Conservation (phyloP, 2,888 invertebrate species). For the Polyommatus icarus region DNA sequence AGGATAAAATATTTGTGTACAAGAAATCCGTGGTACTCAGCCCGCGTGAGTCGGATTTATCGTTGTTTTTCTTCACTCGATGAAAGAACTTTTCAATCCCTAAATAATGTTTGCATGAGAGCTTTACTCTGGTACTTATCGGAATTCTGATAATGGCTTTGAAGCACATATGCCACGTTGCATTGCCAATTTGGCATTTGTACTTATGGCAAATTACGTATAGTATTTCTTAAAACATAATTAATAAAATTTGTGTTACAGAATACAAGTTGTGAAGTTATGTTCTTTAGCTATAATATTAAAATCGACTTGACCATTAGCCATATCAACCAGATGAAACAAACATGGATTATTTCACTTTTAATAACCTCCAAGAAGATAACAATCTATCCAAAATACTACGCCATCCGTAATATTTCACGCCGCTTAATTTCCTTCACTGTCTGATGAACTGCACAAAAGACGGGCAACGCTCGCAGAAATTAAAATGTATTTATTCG, state of each 20-base stretch:
- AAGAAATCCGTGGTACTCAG: slow-evolving; percentile 45
- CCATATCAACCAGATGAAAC: no score
- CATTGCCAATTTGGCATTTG: background rate
- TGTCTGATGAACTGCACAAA: slow-evolving; percentile 68
- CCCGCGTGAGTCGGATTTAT: slow-evolving; percentile 70
- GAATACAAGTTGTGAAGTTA: no score
- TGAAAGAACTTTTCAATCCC: slow-evolving; percentile 65
- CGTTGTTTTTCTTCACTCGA: slow-evolving; percentile 67
- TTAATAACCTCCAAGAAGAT: background rate
- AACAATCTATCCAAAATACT: slow-evolving; percentile 40
- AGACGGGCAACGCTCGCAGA: slow-evolving; percentile 64
- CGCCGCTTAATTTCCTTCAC: slow-evolving; percentile 65
- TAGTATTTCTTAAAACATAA: no score
- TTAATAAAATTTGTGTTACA: no score
- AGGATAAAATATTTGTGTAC: slow-evolving; percentile 23
- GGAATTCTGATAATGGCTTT: slow-evolving; percentile 32
- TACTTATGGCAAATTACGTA: background rate
- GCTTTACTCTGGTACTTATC: slow-evolving; percentile 53
- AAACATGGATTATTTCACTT: background rate
- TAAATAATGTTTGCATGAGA: slow-evolving; percentile 64
- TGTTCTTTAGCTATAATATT: no score
- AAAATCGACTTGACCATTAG: no score
- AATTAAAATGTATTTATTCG: slow-evolving; percentile 81
- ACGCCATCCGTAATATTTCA: slow-evolving; percentile 50
- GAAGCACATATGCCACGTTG: slow-evolving; percentile 5